Conservation (phyloP, 2,888 invertebrate species). For the Zygaena filipendulae region DNA sequence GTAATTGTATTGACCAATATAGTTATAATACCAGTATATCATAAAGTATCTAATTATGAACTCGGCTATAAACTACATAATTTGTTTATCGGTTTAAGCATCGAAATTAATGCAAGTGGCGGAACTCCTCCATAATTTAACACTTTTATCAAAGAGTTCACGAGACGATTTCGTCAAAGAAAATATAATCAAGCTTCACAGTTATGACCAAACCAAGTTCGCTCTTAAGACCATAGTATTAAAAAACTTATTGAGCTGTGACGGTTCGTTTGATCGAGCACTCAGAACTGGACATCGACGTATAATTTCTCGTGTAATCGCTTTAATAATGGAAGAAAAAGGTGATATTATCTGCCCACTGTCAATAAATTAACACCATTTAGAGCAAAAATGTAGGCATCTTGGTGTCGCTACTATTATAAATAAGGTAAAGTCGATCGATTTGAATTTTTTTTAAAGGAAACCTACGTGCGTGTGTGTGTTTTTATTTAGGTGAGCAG, state of each 20-base stretch:
- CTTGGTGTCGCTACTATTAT: conserved; percentile 66
- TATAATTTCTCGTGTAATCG: conserved; percentile 69
- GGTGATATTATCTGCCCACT: conserved; percentile 69
- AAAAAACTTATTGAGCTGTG: conserved; percentile 24
- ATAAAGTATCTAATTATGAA: conserved; percentile 64
- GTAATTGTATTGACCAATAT: too few relatives aligned
- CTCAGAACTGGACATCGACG: conserved; percentile 51
- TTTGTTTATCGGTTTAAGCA: conserved; percentile 69
- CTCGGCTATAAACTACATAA: conserved; percentile 68
- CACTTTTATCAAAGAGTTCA: conserved; percentile 65
- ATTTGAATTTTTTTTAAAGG: conserved; percentile 40
- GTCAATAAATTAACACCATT: conserved; percentile 70
- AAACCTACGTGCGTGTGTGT: conserved; percentile 48
- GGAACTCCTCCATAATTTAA: conserved; percentile 66
- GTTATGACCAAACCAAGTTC: conserved; percentile 21
- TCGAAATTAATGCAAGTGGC: conserved; percentile 68
- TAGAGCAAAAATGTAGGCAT: conserved; percentile 68
- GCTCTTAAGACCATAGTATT: conserved; percentile 20
- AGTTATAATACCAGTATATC: too few relatives aligned
- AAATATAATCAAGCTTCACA: conserved; percentile 37
- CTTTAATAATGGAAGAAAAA: conserved; percentile 66
- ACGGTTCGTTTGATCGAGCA: conserved; percentile 27
- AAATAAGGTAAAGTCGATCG: conserved; percentile 52
- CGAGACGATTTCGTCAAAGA: conserved; percentile 61
- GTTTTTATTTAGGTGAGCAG: conserved; percentile 66